A percentile compares a stretch with the other conserved stretches of the same genome.
These are phyloP conservation scores for Campoplex nolae DNA, from an alignment of 2,888 invertebrate genomes.

Conservation along the genomic window DNA sequence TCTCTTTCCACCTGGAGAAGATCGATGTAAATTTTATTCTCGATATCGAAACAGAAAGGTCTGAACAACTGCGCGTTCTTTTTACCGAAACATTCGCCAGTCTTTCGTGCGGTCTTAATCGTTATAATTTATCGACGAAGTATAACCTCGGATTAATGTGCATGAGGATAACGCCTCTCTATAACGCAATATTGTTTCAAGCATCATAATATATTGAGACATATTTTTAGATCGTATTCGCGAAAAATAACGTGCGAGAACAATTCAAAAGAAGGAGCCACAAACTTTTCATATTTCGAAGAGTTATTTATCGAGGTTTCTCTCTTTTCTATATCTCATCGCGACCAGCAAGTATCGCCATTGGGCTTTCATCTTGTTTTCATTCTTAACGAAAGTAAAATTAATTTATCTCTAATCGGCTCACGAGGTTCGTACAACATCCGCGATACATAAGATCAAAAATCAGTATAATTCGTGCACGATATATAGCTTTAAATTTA, in stretches of 20 bases:
- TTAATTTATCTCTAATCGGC: conserved; percentile 26
- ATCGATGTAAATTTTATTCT: background rate
- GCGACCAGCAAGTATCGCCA: too few species aligned
- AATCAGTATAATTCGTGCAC: conserved; percentile 52
- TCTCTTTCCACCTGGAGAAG: background rate
- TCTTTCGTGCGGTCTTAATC: too few species aligned
- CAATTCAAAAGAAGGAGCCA: background rate
- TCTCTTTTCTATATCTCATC: too few species aligned
- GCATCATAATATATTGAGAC: background rate
- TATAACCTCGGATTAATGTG: background rate
- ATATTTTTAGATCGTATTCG: background rate
- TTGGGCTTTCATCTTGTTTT: conserved; percentile 2
- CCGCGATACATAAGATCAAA: conserved; percentile 45
- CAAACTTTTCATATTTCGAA: background rate
- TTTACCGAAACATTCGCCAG: background rate
- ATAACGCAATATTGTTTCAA: background rate
- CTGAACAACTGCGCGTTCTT: background rate
- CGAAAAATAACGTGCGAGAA: background rate
- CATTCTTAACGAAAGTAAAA: conserved; percentile 49
- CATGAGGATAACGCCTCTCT: too few species aligned
- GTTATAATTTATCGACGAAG: background rate
- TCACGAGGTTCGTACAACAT: background rate
- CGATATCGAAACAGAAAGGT: background rate
- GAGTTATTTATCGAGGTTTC: background rate
- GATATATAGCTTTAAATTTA: conserved; percentile 9